Evolutionary conservation across 2,113 vertebrate species (phyloP).

Genomic region (Malurus cyaneus): DNA sequence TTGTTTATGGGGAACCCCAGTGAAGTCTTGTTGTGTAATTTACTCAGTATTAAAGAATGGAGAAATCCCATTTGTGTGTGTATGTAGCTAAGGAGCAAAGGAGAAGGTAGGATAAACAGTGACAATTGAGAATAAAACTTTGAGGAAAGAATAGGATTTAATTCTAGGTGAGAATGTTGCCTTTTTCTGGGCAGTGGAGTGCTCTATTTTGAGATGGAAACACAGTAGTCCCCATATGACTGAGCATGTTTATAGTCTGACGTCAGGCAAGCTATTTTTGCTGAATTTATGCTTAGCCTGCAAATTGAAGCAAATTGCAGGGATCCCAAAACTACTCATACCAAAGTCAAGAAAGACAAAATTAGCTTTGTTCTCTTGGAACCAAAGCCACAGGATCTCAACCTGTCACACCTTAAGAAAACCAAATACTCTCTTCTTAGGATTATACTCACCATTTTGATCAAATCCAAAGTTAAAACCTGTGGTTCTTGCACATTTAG

Average conservation of each 20-base stretch:
- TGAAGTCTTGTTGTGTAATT: background rate
- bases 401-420: background rate
- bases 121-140: background rate
- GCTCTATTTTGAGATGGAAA: background rate
- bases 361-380: background rate
- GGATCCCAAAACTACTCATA: background rate
- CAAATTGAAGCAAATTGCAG: constrained; percentile 26
- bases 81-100: background rate
- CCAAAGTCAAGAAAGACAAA: background rate
- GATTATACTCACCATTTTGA: background rate
- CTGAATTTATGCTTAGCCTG: background rate
- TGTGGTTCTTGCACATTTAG: background rate
- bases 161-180: background rate
- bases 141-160: background rate
- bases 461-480: background rate
- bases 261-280: background rate
- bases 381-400: background rate
- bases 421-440: background rate
- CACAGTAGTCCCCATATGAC: background rate
- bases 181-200: background rate
- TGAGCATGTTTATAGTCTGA: background rate
- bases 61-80: background rate
- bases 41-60: background rate
- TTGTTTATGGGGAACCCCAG: background rate
- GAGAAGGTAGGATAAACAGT: background rate